phyloP scores from a whole-genome alignment of 2,113 vertebrate genomes.

The Sinocyclocheilus rhinocerous region DNA sequence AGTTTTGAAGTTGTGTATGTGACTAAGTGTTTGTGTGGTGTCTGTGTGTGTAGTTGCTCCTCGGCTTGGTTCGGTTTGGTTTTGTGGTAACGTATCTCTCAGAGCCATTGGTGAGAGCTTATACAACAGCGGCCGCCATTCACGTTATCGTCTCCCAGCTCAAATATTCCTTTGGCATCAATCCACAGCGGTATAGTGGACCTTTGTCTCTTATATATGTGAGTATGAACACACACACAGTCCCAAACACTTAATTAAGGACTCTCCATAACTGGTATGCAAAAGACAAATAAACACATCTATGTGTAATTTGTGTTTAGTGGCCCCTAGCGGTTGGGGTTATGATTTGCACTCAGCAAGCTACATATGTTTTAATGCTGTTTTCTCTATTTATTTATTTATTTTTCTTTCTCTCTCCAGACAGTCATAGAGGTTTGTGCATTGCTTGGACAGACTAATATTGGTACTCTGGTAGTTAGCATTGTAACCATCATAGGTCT shows the following conservation, averaged over 20 bases:
- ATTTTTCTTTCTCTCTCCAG: slow-evolving; percentile 66
- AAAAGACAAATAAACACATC: not conserved
- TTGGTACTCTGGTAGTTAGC: slow-evolving; percentile 83
- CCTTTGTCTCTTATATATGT: slow-evolving; percentile 86
- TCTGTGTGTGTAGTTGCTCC: slow-evolving; percentile 78
- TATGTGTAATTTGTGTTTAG: not conserved
- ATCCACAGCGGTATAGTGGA: slow-evolving; percentile 72
- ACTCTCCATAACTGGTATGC: not conserved
- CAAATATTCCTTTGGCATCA: slow-evolving; percentile 89
- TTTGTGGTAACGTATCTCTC: slow-evolving; percentile 96
- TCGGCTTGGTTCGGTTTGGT: slow-evolving; percentile 90
- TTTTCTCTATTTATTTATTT: not conserved
- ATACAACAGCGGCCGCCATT: slow-evolving; percentile 88
- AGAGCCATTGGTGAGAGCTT: slow-evolving; percentile 89
- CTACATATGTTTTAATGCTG: not conserved
- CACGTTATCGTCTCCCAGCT: slow-evolving; percentile 92
- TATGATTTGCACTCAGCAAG: not conserved
- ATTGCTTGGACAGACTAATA: slow-evolving; percentile 78
- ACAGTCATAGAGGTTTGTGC: slow-evolving; percentile 81
- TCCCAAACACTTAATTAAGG: not conserved
- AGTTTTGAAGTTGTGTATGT: not conserved
- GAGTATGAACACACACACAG: slow-evolving; percentile 64
- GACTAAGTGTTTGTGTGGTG: slow-evolving; percentile 17
- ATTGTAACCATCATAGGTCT: slow-evolving; percentile 80
- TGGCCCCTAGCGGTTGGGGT: not conserved